These are phyloP conservation scores for Dione juno DNA, from an alignment of 2,888 invertebrate species.

Conservation along the genomic window DNA sequence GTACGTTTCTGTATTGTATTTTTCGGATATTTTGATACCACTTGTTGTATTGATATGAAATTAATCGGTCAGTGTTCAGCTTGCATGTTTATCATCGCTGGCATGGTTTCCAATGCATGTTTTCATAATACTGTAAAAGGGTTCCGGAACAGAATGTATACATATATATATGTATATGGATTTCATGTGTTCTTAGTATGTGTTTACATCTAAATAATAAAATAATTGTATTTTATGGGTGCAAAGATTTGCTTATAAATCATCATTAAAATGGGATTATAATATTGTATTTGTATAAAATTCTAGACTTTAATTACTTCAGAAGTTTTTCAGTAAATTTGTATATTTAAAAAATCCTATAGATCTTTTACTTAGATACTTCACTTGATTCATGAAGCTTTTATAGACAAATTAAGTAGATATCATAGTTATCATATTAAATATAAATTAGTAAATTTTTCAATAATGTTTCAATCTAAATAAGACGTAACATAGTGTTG, in stretches of 20 bases:
- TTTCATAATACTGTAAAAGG: conserved; percentile 43
- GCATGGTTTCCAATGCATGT: conserved; percentile 69
- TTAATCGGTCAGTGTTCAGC: conserved; percentile 60
- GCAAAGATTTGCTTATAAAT: neutral
- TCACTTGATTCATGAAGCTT: conserved; percentile 37
- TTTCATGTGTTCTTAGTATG: conserved; percentile 34
- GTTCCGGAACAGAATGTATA: conserved; percentile 25
- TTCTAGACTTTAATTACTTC: neutral
- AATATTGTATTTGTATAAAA: neutral
- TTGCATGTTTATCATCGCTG: conserved; percentile 62
- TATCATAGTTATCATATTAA: neutral
- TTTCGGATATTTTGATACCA: conserved; percentile 17
- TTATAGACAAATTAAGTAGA: conserved; percentile 26
- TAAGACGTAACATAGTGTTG: neutral
- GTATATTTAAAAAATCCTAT: neutral
- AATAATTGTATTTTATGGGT: neutral
- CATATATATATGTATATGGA: conserved; percentile 19
- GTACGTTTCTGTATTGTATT: conserved; percentile 25
- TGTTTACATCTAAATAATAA: conserved; percentile 34
- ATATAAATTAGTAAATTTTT: neutral
- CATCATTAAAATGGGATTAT: neutral
- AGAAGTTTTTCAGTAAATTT: neutral
- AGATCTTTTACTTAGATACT: neutral
- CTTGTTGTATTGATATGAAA: conserved; percentile 47
- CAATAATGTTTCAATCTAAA: neutral